A percentile compares a stretch with the other conserved stretches of the same genome.
Evolutionary conservation across 2,113 vertebrate genomes (phyloP).

Genomic region (Eurypyga helias): DNA sequence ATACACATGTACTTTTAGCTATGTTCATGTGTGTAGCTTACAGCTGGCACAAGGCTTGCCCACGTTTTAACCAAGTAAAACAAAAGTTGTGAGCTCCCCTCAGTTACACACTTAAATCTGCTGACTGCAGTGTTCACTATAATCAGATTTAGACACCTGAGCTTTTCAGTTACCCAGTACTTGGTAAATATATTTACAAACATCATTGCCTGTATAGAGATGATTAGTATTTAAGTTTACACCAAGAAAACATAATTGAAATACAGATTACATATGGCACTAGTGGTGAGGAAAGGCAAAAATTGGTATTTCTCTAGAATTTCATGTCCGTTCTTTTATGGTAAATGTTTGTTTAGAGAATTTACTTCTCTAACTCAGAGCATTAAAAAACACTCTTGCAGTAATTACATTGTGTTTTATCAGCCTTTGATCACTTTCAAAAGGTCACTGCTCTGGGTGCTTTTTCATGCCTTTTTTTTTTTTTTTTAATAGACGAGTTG

Average conservation of each 20-base stretch:
- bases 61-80: neutral
- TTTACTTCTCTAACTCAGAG: neutral
- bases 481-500: neutral
- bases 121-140: neutral
- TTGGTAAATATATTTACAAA: neutral
- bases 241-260: neutral
- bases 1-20: neutral
- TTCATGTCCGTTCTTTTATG: neutral
- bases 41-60: neutral
- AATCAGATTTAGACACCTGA: neutral
- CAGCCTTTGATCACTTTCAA: neutral
- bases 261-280: neutral
- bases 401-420: neutral
- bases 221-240: neutral
- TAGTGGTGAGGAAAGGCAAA: neutral
- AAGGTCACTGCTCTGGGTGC: neutral
- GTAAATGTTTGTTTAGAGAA: neutral
- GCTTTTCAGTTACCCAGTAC: neutral
- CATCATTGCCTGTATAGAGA: neutral
- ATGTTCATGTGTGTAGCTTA: neutral
- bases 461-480: neutral
- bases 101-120: neutral
- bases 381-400: neutral
- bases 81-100: neutral
- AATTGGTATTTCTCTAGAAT: neutral